Evolutionary conservation across 2,888 invertebrate genomes (phyloP), one percentile per base, ranked within the genome.

Genomic region (Apomyelois bistriatella): DNA sequence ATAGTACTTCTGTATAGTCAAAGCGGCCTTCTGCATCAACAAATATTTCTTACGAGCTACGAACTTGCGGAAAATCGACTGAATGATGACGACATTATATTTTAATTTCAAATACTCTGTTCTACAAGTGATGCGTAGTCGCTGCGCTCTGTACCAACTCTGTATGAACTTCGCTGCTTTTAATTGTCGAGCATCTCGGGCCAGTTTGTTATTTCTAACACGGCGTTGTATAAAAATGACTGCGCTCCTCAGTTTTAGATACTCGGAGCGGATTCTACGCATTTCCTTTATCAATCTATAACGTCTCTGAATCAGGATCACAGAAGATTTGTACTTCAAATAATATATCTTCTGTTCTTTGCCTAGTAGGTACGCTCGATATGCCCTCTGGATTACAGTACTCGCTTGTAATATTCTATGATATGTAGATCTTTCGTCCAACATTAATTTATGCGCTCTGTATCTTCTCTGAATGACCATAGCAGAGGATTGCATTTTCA

Each of bases 381-480:
- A 92, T 38, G 58, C 57, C 48, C 63, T 72, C 70, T 93, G 92
- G 56, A 93, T 82, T 13, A 68, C 61, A 10, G 79, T 53, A 43
- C 75, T 77, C 1, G 91, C 82, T 22, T 69, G 69, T 58, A 78
- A 73, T n/a, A 76, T 65, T 16, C 63, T 61, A 41, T 72, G 54
- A 61, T 84, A 93, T 22, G 70, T 61, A 1, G 71, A 58, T 48
- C 82, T 79, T 37, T 83, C 73, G 57, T 64, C 65, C 55, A 76
- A 73, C 79, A 85, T 82, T 1, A 75, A 58, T 17, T 76, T 60
- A 38, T 68, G 66, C 9, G 85, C 81, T 69, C 80, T 85, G 65
- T 79, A 93, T 70, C 75, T 79, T 28, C 59, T 75, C 66, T 85
- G 86, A 51, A 85, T 57, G 9, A 57, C 56, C 1, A 77, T 22